A percentile compares a stretch with the other conserved stretches of the same genome.
These are phyloP conservation scores for Schizothorax lantsangensis DNA, from an alignment of 2,797 vertebrate genomes.

Conservation along the genomic window DNA sequence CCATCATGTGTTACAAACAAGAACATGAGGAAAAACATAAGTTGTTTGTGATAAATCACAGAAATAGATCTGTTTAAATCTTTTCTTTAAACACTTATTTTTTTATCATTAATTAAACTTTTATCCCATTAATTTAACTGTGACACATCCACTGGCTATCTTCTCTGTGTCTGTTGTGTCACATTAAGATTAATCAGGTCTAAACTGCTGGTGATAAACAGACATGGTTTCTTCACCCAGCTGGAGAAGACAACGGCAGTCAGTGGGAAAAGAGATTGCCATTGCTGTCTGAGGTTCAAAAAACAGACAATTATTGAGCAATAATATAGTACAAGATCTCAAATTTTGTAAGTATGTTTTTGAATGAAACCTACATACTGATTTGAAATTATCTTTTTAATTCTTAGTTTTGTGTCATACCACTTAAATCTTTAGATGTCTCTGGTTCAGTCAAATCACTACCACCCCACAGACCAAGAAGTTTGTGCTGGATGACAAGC, in stretches of 20 bases:
- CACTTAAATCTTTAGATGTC: neutral
- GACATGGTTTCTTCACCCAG: neutral
- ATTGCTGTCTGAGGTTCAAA: neutral
- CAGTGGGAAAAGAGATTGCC: neutral
- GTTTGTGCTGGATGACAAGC: neutral
- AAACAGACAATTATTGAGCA: too few species aligned
- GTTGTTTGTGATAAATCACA: neutral
- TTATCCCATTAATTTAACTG: neutral
- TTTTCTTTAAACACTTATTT: neutral
- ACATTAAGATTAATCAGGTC: too few species aligned
- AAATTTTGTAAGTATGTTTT: neutral
- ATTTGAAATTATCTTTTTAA: neutral
- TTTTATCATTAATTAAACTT: neutral
- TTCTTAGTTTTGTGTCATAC: neutral
- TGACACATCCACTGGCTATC: neutral
- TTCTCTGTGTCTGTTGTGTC: neutral
- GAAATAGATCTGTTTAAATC: neutral
- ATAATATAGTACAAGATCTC: neutral
- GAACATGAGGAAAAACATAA: neutral
- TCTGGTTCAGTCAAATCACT: neutral
- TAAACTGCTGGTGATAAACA: neutral
- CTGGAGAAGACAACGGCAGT: neutral
- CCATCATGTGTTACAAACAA: slow-evolving; percentile 69
- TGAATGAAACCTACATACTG: neutral
- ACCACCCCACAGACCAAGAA: neutral